Evolutionary conservation across 2,113 vertebrate genomes (phyloP).

Genomic region (Rana temporaria): DNA sequence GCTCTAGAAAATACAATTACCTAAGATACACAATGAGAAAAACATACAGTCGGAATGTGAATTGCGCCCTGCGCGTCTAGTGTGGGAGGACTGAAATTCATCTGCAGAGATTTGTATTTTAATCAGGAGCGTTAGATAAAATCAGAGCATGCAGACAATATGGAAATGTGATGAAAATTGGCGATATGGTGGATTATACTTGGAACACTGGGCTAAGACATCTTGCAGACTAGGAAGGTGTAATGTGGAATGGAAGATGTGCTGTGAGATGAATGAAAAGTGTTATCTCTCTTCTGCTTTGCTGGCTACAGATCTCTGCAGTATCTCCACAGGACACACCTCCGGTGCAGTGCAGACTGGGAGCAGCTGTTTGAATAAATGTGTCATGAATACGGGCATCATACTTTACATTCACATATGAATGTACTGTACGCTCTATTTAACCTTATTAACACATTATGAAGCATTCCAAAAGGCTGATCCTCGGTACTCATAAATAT

Average conservation of each 20-base stretch:
- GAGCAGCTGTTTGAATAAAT: constrained; percentile 11
- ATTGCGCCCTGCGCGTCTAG: background rate
- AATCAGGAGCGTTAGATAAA: constrained; percentile 19
- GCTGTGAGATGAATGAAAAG: constrained; percentile 36
- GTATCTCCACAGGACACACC: constrained; percentile 30
- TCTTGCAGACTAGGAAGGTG: constrained; percentile 24
- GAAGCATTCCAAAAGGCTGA: no score
- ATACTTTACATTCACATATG: constrained; percentile 5
- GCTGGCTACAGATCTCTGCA: constrained; percentile 33
- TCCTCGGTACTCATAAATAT: no score
- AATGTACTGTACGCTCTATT: no score
- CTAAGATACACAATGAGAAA: constrained; percentile 1
- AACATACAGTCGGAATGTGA: background rate
- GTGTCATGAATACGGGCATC: constrained; percentile 13
- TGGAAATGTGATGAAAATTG: constrained; percentile 35
- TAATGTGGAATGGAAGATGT: constrained; percentile 26
- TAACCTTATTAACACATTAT: no score
- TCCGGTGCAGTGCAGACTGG: constrained; percentile 20
- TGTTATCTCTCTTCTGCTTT: constrained; percentile 23
- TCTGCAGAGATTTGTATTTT: constrained; percentile 37
- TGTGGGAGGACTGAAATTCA: background rate
- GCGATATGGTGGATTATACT: constrained; percentile 10
- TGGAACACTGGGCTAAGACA: constrained; percentile 11
- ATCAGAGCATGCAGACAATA: constrained; percentile 30
- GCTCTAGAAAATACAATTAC: constrained; percentile 9